Percentiles rank a stretch among this genome's conserved stretches.
These are phyloP conservation scores for Drosophila azteca DNA, from an alignment of 1,140 invertebrate genomes.

Conservation along the genomic window DNA sequence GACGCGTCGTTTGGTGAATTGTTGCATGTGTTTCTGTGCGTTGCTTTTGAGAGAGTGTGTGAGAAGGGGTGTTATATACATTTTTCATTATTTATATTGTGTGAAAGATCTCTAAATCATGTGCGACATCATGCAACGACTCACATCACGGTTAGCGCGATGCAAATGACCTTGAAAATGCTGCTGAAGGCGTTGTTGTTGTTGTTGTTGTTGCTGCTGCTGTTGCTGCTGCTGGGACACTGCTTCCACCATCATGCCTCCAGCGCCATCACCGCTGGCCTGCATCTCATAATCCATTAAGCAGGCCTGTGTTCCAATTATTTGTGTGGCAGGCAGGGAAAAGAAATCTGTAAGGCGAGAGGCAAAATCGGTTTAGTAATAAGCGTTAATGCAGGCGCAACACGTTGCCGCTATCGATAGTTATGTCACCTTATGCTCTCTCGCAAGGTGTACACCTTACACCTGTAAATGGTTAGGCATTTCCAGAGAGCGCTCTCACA, in stretches of 20 bases:
- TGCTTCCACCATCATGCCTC: slow-evolving; percentile 41
- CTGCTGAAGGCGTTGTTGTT: slow-evolving; percentile 64
- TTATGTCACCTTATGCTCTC: too few relatives aligned
- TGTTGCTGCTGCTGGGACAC: slow-evolving; percentile 38
- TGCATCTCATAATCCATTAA: slow-evolving; percentile 74
- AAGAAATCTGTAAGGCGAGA: slow-evolving; percentile 69
- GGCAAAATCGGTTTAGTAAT: slow-evolving; percentile 12
- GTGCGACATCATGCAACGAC: slow-evolving; percentile 83
- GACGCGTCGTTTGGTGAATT: slow-evolving; percentile 49
- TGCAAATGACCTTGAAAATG: slow-evolving; percentile 83
- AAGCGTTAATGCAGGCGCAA: slow-evolving; percentile 19
- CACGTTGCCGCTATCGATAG: slow-evolving; percentile 19
- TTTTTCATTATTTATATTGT: slow-evolving; percentile 2
- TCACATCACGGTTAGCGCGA: slow-evolving; percentile 83
- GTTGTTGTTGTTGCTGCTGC: slow-evolving; percentile 37
- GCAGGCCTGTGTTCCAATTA: slow-evolving; percentile 78
- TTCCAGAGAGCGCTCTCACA: too few relatives aligned
- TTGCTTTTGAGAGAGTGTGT: slow-evolving; percentile 11
- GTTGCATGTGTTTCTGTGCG: slow-evolving; percentile 48
- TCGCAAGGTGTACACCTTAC: too few relatives aligned
- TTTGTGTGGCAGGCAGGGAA: slow-evolving; percentile 73
- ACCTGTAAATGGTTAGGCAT: too few relatives aligned
- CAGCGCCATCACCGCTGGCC: slow-evolving; percentile 36
- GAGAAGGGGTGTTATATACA: slow-evolving; percentile 32
- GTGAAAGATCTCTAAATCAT: slow-evolving; percentile 73